Evolutionary conservation across 2,797 vertebrate species (phyloP).

Genomic region (Iguana delicatissima): DNA sequence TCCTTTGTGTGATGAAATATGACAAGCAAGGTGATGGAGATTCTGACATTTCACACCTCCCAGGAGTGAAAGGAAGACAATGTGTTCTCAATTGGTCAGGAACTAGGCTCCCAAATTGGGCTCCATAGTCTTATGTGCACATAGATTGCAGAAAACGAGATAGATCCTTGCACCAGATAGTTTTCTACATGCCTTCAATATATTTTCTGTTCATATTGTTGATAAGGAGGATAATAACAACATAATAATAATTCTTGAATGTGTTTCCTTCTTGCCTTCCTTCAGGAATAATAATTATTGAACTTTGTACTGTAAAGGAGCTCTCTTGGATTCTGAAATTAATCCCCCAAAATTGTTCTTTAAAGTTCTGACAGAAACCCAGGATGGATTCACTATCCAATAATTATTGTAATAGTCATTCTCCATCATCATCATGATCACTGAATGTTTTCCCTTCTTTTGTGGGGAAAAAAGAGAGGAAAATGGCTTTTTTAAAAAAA

Average conservation of each 20-base stretch:
- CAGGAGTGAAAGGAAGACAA: slow-evolving; percentile 43
- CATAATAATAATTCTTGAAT: slow-evolving; percentile 16
- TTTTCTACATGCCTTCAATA: slow-evolving; percentile 39
- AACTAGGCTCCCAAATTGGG: slow-evolving; percentile 54
- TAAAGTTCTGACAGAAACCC: no score
- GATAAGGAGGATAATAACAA: no score
- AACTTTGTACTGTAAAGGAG: no score
- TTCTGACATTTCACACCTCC: slow-evolving; percentile 73
- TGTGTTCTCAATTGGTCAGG: slow-evolving; percentile 39
- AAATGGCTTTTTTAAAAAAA: no score
- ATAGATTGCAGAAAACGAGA: slow-evolving; percentile 33
- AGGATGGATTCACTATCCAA: no score
- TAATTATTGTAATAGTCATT: no score
- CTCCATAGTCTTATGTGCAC: slow-evolving; percentile 9
- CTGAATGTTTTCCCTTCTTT: no score
- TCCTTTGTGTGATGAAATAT: slow-evolving; percentile 64
- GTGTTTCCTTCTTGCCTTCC: background rate
- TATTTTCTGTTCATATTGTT: background rate
- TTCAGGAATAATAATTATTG: no score
- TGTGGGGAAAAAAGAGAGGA: no score
- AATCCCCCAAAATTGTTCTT: no score
- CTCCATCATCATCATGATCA: no score
- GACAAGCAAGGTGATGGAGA: slow-evolving; percentile 68
- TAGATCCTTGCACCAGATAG: slow-evolving; percentile 43
- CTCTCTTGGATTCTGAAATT: no score